These are phyloP conservation scores for Tipula vernalis DNA, from an alignment of 2,888 invertebrate genomes.

Conservation along the genomic window DNA sequence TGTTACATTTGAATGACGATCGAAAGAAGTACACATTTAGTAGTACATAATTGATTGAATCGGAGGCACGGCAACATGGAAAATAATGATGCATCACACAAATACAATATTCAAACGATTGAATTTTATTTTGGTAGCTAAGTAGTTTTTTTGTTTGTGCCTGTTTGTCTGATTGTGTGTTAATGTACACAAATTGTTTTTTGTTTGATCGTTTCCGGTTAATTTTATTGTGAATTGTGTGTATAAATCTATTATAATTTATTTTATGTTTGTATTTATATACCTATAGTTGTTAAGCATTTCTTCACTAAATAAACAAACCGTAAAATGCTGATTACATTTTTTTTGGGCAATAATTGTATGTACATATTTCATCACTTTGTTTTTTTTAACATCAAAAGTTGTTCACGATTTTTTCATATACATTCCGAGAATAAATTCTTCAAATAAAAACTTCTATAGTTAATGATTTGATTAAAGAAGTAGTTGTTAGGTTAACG, in stretches of 20 bases:
- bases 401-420: not conserved
- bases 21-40: too few species aligned
- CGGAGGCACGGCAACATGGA: not conserved
- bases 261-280: not conserved
- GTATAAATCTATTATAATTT: not conserved
- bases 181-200: not conserved
- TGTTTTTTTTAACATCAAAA: not conserved
- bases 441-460: not conserved
- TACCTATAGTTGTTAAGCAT: not conserved
- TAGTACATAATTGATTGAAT: too few species aligned
- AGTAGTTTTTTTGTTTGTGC: not conserved
- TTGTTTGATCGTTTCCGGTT: not conserved
- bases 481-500: not conserved
- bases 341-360: not conserved
- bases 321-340: not conserved
- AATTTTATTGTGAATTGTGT: not conserved
- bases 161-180: not conserved
- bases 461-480: too few species aligned
- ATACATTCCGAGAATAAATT: not conserved
- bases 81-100: not conserved
- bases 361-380: not conserved
- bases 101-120: not conserved
- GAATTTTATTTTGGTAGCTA: not conserved
- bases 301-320: not conserved
- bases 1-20: too few species aligned